phyloP scores from a whole-genome alignment of 1,140 invertebrate genomes.

The Hylaeus anthracinus region DNA sequence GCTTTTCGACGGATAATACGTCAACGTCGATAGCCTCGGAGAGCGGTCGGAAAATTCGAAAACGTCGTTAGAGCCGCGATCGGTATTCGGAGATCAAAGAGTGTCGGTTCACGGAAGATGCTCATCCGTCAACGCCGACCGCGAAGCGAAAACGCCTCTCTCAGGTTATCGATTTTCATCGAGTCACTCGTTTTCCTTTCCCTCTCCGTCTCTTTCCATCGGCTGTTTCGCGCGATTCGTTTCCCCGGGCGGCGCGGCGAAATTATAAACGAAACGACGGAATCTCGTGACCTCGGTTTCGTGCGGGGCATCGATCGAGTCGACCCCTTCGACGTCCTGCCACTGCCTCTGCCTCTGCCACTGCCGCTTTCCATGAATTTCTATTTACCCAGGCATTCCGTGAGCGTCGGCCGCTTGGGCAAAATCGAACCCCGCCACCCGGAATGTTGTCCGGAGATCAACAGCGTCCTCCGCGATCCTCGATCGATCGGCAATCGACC shows the following conservation, averaged over 20 bases:
- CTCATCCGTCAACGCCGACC: conserved; percentile 35
- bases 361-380: conserved; percentile 3
- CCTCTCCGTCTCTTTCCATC: conserved; percentile 5
- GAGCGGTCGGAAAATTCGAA: neutral
- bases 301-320: conserved; percentile 57
- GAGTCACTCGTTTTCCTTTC: conserved; percentile 16
- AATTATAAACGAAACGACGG: conserved; percentile 66
- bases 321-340: conserved; percentile 42
- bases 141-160: conserved; percentile 6
- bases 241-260: conserved; percentile 52
- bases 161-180: conserved; percentile 28
- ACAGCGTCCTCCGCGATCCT: neutral
- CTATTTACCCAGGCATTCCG: conserved; percentile 6
- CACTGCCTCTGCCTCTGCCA: neutral
- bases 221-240: conserved; percentile 54
- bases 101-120: conserved; percentile 37
- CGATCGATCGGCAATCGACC: conserved; percentile 3
- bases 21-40: neutral
- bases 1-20: neutral
- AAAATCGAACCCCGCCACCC: neutral
- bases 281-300: conserved; percentile 62
- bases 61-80: conserved; percentile 26
- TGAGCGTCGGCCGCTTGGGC: neutral
- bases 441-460: conserved; percentile 8
- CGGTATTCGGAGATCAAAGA: conserved; percentile 30